phyloP scores from a whole-genome alignment of 53 echinoderm and acorn worm species.

The Holothuria scabra region DNA sequence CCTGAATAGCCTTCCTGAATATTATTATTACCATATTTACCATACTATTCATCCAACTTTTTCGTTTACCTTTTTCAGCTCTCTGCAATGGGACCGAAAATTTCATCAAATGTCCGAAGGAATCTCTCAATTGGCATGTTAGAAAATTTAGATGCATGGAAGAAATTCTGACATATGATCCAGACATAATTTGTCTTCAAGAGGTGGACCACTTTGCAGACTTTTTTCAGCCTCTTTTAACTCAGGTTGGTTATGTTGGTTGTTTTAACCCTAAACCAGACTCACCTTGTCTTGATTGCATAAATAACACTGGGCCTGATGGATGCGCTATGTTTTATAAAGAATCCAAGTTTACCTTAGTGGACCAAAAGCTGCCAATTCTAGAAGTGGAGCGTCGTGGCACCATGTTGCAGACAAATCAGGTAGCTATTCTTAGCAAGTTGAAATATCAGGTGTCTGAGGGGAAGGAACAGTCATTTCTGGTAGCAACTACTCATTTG shows the following conservation, averaged over 20 bases:
- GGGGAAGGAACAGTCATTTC: slow-evolving; percentile 55
- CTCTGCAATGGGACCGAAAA: slow-evolving; percentile 88
- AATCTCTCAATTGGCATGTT: slow-evolving; percentile 76
- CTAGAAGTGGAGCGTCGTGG: slow-evolving; percentile 58
- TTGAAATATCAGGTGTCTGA: slow-evolving; percentile 50
- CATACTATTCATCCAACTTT: not conserved
- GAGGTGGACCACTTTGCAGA: slow-evolving; percentile 96
- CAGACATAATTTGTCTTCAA: slow-evolving; percentile 90
- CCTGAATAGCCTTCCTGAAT: no score
- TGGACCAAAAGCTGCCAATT: slow-evolving; percentile 57
- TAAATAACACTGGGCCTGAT: slow-evolving; percentile 86
- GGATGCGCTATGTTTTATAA: slow-evolving; percentile 96
- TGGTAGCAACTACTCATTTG: slow-evolving; percentile 90
- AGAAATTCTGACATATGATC: slow-evolving; percentile 95
- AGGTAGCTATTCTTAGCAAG: slow-evolving; percentile 80
- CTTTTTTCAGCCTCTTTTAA: slow-evolving; percentile 80
- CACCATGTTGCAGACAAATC: slow-evolving; percentile 59
- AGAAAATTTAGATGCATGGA: slow-evolving; percentile 79
- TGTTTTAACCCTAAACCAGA: slow-evolving; percentile 91
- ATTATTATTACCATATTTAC: no score
- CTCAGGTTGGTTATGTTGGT: slow-evolving; percentile 79
- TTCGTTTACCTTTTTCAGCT: slow-evolving; percentile 55
- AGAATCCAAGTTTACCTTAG: slow-evolving; percentile 67
- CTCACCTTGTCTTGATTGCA: slow-evolving; percentile 86
- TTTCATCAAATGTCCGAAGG: slow-evolving; percentile 94